Evolutionary conservation across 92 coral and sea anemone genomes (phyloP), one percentile per base, ranked within the genome.

Genomic region (Porites cylindrica): DNA sequence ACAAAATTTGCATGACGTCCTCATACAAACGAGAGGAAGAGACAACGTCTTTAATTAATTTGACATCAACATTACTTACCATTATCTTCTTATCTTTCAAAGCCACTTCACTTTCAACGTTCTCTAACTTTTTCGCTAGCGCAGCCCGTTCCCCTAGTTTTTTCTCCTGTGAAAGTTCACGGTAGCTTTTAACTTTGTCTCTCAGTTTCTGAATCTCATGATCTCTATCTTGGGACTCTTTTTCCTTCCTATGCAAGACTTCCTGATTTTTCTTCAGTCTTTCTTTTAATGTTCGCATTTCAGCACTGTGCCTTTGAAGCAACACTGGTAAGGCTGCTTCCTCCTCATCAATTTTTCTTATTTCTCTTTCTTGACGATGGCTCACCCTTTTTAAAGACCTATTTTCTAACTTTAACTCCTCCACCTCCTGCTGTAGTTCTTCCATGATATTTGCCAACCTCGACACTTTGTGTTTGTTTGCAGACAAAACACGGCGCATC

Each of bases 401-500:
- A 62, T 96, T 97, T 67, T 97, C 99, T 14, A 86, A 89, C 20
- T 91, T 81, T 24, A 95, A 76, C n/a, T 69, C 81, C n/a, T 92
- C 88, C 1, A 95, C 90, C 66, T 97, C 98, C 77, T 88, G 93
- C 13, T 93, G 91, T 13, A 97, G 90, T 80, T 97, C 98, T 71
- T 94, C 98, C 17, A 97, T 91, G 32, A 93, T 85, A 81, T 94
- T 95, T 82, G 95, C 87, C 9, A 97, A 89, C 76, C 92, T 90
- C 3, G 94, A 88, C 1, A 97, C 98, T 75, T 92, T 97, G 91
- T 93, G 86, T 56, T 93, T 88, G 87, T 95, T 97, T 19, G 99
- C 99, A 5, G 99, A 97, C 13, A 97, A 85, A 71, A 95, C 96
- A 29, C 97, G 87, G 9, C 96, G 93, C 72, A 97, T 96, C 90